Evolutionary conservation across 1,140 invertebrate species (phyloP).

Genomic region (Neodiprion virginianus): DNA sequence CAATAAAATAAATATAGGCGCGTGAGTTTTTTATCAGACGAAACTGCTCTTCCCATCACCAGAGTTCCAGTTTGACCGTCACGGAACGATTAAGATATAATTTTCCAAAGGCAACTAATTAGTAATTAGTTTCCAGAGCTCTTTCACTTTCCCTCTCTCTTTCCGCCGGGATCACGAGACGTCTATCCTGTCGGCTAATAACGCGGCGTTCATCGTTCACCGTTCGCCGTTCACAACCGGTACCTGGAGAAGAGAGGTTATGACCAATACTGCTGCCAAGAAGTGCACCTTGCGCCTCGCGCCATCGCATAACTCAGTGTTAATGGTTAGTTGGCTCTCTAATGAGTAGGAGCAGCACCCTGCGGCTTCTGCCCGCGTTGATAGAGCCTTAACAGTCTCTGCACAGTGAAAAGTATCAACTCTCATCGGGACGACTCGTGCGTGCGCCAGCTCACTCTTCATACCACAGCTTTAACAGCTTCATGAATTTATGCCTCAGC

Average conservation of each 20-base stretch:
- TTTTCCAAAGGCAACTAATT: background rate
- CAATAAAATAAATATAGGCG: too few species aligned
- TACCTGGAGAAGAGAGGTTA: background rate
- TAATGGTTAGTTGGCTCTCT: slow-evolving; percentile 5
- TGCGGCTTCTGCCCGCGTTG: background rate
- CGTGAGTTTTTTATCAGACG: too few species aligned
- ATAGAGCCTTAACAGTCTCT: background rate
- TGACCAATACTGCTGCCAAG: background rate
- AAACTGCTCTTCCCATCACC: too few species aligned
- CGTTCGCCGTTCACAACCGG: background rate
- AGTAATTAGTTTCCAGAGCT: background rate
- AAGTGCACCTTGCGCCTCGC: background rate
- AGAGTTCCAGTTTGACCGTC: background rate
- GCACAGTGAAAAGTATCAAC: background rate
- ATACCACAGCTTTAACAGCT: too few species aligned
- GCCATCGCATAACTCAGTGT: background rate
- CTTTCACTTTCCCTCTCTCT: background rate
- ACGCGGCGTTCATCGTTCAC: background rate
- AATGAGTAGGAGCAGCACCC: slow-evolving; percentile 4
- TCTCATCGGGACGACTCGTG: background rate
- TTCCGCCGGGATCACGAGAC: background rate
- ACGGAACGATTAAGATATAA: background rate
- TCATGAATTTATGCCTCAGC: background rate
- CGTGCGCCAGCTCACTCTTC: too few species aligned
- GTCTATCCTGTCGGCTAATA: background rate